These are phyloP conservation scores for Vidua chalybeata DNA, from an alignment of 2,113 vertebrate genomes.

Conservation along the genomic window DNA sequence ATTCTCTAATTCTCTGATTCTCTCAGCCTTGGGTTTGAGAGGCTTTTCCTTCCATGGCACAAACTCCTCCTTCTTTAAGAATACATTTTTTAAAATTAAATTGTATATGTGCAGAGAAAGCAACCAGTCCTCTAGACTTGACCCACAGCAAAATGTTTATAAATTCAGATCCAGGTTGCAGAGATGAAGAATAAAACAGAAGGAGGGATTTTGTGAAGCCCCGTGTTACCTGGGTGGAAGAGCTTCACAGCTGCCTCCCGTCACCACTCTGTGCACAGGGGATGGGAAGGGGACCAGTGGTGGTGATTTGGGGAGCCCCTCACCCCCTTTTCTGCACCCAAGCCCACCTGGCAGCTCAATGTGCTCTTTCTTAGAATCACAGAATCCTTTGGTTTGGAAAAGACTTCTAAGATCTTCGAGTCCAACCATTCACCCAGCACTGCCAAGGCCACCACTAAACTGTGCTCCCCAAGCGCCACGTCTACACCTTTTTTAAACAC, in stretches of 20 bases:
- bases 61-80: neutral
- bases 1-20: neutral
- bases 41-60: neutral
- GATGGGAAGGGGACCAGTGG: accelerated
- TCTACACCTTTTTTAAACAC: neutral
- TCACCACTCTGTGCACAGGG: neutral
- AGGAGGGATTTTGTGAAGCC: neutral
- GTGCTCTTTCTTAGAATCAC: neutral
- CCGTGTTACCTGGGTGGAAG: neutral
- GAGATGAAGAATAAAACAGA: neutral
- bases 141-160: neutral
- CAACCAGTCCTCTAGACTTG: neutral
- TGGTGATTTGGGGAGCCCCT: neutral
- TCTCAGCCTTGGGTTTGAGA: neutral
- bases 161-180: neutral
- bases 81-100: neutral
- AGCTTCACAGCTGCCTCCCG: neutral
- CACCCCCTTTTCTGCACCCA: neutral
- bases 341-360: neutral
- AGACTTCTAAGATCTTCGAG: accelerated
- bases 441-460: neutral
- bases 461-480: neutral
- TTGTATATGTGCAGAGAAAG: neutral
- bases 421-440: neutral
- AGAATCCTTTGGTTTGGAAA: neutral